Percentiles rank a stretch among this genome's conserved stretches.
Evolutionary conservation across 23 tunicate genomes (phyloP).

Genomic region (Styela plicata): DNA sequence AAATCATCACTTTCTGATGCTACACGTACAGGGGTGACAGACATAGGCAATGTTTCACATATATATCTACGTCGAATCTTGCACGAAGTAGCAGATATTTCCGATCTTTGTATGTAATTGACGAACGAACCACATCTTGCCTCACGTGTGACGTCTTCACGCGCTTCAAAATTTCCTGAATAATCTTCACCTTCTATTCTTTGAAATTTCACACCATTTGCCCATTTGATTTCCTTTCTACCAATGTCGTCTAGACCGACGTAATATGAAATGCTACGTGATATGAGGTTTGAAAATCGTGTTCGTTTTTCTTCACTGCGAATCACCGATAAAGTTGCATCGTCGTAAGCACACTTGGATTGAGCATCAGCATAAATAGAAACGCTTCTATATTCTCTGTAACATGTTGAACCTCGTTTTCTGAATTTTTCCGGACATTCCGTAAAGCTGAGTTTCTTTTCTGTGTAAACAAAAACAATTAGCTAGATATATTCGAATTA

Average conservation of each 20-base stretch:
- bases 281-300: not conserved
- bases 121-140: not conserved
- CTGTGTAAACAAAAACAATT: not conserved
- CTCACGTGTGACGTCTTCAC: not conserved
- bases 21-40: not conserved
- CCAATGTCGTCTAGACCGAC: not conserved
- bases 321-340: constrained; percentile 2
- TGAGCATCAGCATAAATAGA: not conserved
- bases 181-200: not conserved
- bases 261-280: not conserved
- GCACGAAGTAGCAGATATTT: not conserved
- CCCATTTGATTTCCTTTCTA: not conserved
- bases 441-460: not conserved
- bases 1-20: not conserved
- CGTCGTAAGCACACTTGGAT: not conserved
- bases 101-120: not conserved
- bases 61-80: not conserved
- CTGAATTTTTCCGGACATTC: not conserved
- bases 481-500: too few relatives aligned
- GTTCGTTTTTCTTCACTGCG: not conserved
- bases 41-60: not conserved
- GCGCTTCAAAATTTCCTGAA: not conserved
- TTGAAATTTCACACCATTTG: not conserved
- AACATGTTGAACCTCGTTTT: not conserved
- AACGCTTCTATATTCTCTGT: not conserved